These are phyloP conservation scores for Copsychus sechellarum DNA, from an alignment of 2,113 vertebrate genomes.

Conservation along the genomic window DNA sequence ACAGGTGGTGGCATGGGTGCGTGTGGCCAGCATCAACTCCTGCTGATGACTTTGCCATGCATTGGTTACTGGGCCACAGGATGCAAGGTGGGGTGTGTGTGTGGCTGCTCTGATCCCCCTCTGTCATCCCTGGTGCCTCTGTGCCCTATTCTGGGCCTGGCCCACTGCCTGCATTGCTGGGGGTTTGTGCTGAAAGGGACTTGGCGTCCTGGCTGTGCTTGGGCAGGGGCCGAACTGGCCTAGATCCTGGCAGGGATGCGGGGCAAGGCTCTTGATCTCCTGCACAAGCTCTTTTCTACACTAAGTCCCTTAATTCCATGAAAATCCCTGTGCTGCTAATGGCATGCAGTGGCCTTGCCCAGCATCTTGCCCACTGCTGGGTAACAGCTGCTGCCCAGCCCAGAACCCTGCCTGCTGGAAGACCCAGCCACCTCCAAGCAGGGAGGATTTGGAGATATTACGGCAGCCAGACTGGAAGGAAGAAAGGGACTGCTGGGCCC, in stretches of 20 bases:
- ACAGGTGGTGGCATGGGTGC: not conserved
- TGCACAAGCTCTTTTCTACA: not conserved
- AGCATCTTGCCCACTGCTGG: not conserved
- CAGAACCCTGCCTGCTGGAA: not conserved
- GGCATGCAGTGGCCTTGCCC: not conserved
- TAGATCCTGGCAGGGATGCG: not conserved
- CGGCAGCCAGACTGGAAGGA: not conserved
- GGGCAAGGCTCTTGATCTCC: not conserved
- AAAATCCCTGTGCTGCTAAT: constrained; percentile 17
- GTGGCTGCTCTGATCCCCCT: not conserved
- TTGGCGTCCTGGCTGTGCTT: not conserved
- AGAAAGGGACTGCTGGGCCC: not conserved
- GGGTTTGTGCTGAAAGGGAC: constrained; percentile 46
- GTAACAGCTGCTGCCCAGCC: not conserved
- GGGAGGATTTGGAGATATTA: not conserved
- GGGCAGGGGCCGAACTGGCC: not conserved
- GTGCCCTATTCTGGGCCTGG: constrained; percentile 22
- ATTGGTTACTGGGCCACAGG: fast-evolving
- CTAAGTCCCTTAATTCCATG: constrained; percentile 46
- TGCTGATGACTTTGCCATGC: fast-evolving
- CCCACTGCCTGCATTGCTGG: not conserved
- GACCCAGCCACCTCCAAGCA: not conserved
- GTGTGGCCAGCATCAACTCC: fast-evolving
- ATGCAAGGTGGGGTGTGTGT: not conserved
- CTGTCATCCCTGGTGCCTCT: not conserved